Base-by-base conservation (phyloP, 1,140 invertebrate genomes). In the Pseudomyrmex cubaensis region DNA sequence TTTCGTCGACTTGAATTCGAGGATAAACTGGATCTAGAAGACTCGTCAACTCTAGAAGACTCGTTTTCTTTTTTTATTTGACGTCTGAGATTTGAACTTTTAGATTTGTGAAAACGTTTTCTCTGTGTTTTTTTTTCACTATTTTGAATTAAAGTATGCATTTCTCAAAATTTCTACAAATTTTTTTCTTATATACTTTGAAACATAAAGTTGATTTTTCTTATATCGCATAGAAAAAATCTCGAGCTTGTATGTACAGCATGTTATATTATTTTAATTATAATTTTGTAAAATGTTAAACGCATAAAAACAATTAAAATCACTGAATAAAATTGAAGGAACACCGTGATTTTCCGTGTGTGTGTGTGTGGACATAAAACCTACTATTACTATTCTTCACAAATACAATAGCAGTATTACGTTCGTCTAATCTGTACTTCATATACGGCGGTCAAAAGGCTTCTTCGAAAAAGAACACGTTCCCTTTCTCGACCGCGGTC, bases 391-490 rank as follows among this genome's bases (percentile, higher is more conserved):
- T 50, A 70, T 70, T 80, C 75, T 67, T 61, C 50, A 25, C 76
- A 72, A 35, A 35, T 35, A 80, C 66, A 80, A 80, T 80, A 59
- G 76, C 66, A 10, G 66, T 72, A 72, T 80, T 72, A 72, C 54
- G 76, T 80, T 15, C 64, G 35, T 72, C 66, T 80, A 80, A 80
- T 80, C 66, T 72, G 66, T 80, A 72, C 76, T 80, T 80, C 44
- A 80, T 70, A 59, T 44, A 67, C 54, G 75, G 52, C 75, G 63
- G 57, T 44, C 50, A 25, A 63, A 44, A 78, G 52, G 52, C 48
- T 78, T 78, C 64, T 69, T 78, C 52, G 35, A 77, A 74, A 69
- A 78, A 69, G 63, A 48, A 78, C 64, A 78, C 44, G 20, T 70
- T 59, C 73, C 52, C 59, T 62, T 54, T 50, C 54, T 17, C 54